phyloP scores from a whole-genome alignment of 2,888 invertebrate species.

The Carpatolechia fugitivella region DNA sequence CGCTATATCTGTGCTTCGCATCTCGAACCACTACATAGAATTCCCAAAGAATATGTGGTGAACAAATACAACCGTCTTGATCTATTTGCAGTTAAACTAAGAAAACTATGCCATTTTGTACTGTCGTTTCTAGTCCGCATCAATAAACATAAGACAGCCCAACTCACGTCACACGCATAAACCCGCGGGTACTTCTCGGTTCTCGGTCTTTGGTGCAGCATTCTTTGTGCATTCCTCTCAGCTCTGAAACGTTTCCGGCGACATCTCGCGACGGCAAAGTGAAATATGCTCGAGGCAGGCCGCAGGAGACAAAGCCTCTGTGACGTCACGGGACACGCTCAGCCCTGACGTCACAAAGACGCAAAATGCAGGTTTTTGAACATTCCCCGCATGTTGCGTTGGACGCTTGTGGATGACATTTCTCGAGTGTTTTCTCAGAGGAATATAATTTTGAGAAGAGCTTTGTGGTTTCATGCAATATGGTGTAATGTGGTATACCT shows the following conservation, averaged over 20 bases:
- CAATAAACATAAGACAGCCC: neutral
- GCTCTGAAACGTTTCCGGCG: constrained; percentile 1
- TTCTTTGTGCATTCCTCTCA: constrained; percentile 3
- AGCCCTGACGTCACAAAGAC: neutral
- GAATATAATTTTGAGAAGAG: neutral
- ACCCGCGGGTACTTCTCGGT: neutral
- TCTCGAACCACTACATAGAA: too few relatives aligned
- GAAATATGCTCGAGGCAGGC: constrained; percentile 1
- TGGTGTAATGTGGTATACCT: neutral
- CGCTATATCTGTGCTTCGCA: too few relatives aligned
- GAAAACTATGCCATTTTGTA: too few relatives aligned
- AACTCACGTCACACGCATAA: neutral
- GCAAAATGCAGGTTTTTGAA: neutral
- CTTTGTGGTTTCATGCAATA: neutral
- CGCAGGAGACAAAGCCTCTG: constrained; percentile 12
- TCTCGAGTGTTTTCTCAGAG: neutral
- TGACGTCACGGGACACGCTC: constrained; percentile 7
- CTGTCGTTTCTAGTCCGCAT: neutral
- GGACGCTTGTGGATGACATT: neutral
- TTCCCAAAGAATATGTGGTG: too few relatives aligned
- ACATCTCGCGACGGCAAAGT: constrained; percentile 7
- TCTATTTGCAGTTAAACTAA: too few relatives aligned
- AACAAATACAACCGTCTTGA: too few relatives aligned
- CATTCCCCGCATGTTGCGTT: neutral
- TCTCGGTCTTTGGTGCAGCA: neutral